Conservation (phyloP, 2,888 invertebrate species). For the Drosophila tripunctata region DNA sequence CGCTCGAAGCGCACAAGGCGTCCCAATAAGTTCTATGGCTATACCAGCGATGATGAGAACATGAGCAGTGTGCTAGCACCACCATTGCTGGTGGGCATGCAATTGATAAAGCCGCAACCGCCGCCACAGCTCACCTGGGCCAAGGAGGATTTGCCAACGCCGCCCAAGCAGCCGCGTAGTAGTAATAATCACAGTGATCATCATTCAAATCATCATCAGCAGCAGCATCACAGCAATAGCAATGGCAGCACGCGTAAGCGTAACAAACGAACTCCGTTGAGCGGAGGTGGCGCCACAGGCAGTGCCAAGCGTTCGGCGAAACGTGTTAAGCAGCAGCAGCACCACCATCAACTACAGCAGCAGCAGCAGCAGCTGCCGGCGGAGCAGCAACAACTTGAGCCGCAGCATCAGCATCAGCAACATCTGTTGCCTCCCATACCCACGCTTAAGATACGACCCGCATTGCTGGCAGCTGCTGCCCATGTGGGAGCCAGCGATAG, state of each 20-base stretch:
- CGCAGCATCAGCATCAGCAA: constrained; percentile 7
- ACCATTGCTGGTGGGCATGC: constrained; percentile 79
- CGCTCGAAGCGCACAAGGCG: constrained; percentile 92
- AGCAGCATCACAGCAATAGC: constrained; percentile 52
- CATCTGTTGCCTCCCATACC: constrained; percentile 85
- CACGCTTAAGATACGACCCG: constrained; percentile 82
- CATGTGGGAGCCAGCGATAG: constrained; percentile 60
- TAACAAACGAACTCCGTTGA: constrained; percentile 43
- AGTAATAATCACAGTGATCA: constrained; percentile 45
- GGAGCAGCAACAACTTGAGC: neutral
- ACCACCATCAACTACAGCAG: neutral
- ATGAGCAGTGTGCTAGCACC: constrained; percentile 81
- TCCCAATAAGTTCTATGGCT: constrained; percentile 94
- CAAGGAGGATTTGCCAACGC: constrained; percentile 89
- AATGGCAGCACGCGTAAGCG: constrained; percentile 53
- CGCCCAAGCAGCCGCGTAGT: constrained; percentile 80
- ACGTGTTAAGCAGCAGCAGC: constrained; percentile 58
- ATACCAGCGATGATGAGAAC: constrained; percentile 93
- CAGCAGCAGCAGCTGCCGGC: neutral
- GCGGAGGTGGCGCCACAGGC: constrained; percentile 40
- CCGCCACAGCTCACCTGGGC: constrained; percentile 90
- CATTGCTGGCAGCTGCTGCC: constrained; percentile 64
- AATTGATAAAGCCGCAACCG: constrained; percentile 85
- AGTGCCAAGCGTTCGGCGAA: constrained; percentile 63
- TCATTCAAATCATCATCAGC: constrained; percentile 24